Percentiles rank a stretch among this genome's conserved stretches.
phyloP scores from a whole-genome alignment of 2,888 invertebrate species.

The Volucella inanis region DNA sequence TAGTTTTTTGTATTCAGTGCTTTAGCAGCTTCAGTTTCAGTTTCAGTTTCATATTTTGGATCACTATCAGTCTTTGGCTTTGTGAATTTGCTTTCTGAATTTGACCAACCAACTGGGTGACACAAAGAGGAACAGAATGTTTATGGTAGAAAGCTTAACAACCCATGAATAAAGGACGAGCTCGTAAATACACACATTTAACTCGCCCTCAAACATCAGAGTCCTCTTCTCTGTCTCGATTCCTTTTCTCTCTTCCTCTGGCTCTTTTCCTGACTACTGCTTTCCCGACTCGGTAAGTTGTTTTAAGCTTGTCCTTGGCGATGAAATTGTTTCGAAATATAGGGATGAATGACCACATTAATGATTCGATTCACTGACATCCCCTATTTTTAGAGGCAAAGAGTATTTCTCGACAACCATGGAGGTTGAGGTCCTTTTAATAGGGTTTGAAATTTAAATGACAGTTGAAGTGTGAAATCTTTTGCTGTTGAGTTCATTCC shows the following conservation, averaged over 20 bases:
- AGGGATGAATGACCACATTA: conserved; percentile 73
- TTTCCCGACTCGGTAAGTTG: no score
- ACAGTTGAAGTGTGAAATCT: conserved; percentile 46
- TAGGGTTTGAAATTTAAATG: conserved; percentile 15
- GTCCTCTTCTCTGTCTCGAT: neutral
- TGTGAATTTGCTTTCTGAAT: conserved; percentile 14
- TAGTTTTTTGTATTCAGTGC: neutral
- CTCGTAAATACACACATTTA: conserved; percentile 58
- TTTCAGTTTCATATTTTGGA: conserved; percentile 6
- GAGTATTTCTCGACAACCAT: neutral
- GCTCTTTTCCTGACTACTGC: no score
- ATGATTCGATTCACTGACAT: conserved; percentile 50
- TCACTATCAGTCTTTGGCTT: conserved; percentile 25
- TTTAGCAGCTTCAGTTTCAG: no score
- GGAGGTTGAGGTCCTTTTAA: neutral
- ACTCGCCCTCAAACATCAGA: neutral
- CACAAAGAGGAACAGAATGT: conserved; percentile 31
- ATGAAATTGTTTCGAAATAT: conserved; percentile 39
- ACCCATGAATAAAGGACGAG: conserved; percentile 65
- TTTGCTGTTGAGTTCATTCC: conserved; percentile 1
- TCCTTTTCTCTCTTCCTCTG: conserved; percentile 3
- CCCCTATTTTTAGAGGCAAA: neutral
- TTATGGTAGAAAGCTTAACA: conserved; percentile 68
- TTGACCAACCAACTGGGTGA: conserved; percentile 49
- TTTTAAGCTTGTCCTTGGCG: conserved; percentile 53